Evolutionary conservation across 37 sponge, comb jelly and placozoan genomes (phyloP), one percentile per base, ranked within the genome.

Genomic region (Chondrosia reniformis): DNA sequence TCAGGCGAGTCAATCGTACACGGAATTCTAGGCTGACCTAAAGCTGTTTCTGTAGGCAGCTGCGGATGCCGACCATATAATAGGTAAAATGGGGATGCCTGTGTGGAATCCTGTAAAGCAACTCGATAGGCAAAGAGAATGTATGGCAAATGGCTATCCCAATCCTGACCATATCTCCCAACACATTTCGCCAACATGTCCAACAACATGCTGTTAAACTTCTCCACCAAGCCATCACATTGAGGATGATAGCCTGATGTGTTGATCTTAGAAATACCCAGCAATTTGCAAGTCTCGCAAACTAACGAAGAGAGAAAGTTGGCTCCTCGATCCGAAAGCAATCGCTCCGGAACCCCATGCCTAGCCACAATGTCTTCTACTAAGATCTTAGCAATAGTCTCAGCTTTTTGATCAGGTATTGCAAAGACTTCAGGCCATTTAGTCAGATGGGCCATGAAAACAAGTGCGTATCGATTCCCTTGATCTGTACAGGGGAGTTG

Each of bases 361-460:
- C 79, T 31, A 38, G 77, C 34, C 0, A 83, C 83, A 25, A 81
- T 77, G 15, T 79, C 75, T 36, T 83, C 88, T 0, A 79, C 76
- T 22, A 88, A 75, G 9, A 88, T 31, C 63, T 32, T 49, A 45
- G 75, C 89, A 67, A 89, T 66, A 3, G 85, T 89, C 15, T 64
- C 75, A 33, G 85, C 85, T 27, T 24, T 84, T 22, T 84, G 81
- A 42, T 85, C 83, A 15, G 83, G 79, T 27, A 83, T 45, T 3
- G 80, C 83, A 78, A 81, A 89, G 15, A 69, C 89, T 71, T 90
- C 91, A 31, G 86, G 80, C 91, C 91, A 90, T 33, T 85, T 85
- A 9, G 91, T 85, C 39, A 90, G 36, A 36, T 90, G 85, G 38
- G 85, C 91, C 69, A 85, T 78, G 73, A 85, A 90, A 4, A 90